Evolutionary conservation across 2,113 vertebrate genomes (phyloP), one percentile per base, ranked within the genome.

Genomic region (Origma solitaria): DNA sequence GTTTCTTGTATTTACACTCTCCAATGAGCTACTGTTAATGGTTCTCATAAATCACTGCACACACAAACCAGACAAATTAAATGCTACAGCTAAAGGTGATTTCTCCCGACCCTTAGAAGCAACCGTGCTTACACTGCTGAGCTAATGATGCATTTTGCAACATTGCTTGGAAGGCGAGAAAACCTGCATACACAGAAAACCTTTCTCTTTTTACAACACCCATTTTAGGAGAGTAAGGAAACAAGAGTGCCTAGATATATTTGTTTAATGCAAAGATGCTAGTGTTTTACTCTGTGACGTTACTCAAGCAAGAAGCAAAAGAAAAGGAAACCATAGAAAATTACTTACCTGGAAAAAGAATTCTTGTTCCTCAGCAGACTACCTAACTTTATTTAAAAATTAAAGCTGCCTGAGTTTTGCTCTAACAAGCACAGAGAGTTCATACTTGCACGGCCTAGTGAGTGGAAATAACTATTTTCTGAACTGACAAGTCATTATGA

Each of bases 381-480:
- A 50, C 27, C 23, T 49, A 65, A 40, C 7, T 80, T 44, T 8
- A 58, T 37, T 76, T 40, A 7, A 75, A 81, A 82, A 87, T 53
- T 54, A 77, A 21, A 82, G 53, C 7, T 58, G 20, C 42, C 35
- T 7, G 9, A 37, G 7, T 71, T 78, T 70, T 4, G 4, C 56
- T 73, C 38, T 71, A 62, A 68, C 15, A 75, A 79, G 40, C 9
- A 62, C 20, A 51, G 42, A 16, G 54, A 18, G 5, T 54, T 77
- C 37, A 35, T 19, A 61, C 14, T 49, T 49, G 17, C 66, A 65
- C 77, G 35, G 47, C 38, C n/a, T 58, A 40, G 9, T 4, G 11
- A 82, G 44, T 54, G 14, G 18, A 90, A 96, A 82, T 51, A 61
- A 42, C 15, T 47, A 49, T 66, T 82, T 94, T 94, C 47, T 84